A percentile compares a stretch with the other conserved stretches of the same genome.
phyloP scores from a whole-genome alignment of 2,888 invertebrate genomes.

The Hyposoter didymator region DNA sequence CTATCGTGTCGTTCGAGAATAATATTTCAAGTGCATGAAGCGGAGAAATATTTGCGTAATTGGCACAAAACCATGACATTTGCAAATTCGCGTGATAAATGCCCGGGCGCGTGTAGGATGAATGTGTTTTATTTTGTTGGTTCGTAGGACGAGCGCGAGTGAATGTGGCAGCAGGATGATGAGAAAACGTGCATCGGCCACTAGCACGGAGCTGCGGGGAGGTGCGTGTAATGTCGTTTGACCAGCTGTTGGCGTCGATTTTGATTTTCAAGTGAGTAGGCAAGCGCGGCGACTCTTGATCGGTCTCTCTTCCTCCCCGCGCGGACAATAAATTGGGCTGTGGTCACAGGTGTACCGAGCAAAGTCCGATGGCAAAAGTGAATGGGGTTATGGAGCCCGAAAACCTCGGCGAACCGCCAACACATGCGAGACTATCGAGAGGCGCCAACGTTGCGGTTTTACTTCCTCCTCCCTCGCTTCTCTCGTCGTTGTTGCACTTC shows the following conservation, averaged over 20 bases:
- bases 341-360: constrained; percentile 59
- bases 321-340: constrained; percentile 51
- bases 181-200: background rate
- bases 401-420: constrained; percentile 59
- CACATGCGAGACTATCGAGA: constrained; percentile 46
- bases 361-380: constrained; percentile 52
- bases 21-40: background rate
- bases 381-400: constrained; percentile 51
- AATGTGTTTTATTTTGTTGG: background rate
- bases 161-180: background rate
- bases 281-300: constrained; percentile 35
- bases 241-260: constrained; percentile 42
- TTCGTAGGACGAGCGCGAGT: background rate
- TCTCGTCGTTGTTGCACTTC: background rate
- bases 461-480: constrained; percentile 16
- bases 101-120: background rate
- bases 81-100: background rate
- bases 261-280: constrained; percentile 48
- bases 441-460: constrained; percentile 62
- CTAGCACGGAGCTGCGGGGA: too few species aligned
- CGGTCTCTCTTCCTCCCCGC: constrained; percentile 1
- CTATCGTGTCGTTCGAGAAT: background rate
- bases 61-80: background rate
- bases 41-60: background rate
- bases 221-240: constrained; percentile 32